Evolutionary conservation across 2,888 invertebrate genomes (phyloP), one percentile per base, ranked within the genome.

Genomic region (Agrochola litura): DNA sequence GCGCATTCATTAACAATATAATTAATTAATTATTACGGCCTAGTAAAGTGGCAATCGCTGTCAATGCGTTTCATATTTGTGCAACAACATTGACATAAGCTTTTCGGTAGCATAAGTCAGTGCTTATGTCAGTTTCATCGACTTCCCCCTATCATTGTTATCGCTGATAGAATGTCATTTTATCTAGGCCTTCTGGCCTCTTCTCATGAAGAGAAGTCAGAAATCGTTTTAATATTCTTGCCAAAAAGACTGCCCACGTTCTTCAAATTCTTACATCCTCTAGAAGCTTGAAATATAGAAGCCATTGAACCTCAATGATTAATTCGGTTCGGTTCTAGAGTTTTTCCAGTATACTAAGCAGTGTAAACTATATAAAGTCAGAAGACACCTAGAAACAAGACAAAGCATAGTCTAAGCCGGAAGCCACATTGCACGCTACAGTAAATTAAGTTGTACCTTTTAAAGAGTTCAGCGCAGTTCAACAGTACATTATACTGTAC

Each of bases 381-480:
- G 49, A 58, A 30, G n/a, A 49, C 69, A 60, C 56, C 30, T 68
- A 72, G 71, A 65, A 19, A 56, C 64, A 69, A 83, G 54, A 79
- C 73, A 79, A 79, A 71, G 82, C 58, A 12, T 22, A 60, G 52
- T 49, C 19, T 56, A 73, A 83, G 66, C 79, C 84, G 84, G 82
- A 83, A 76, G 54, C 65, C 76, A n/a, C 63, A 58, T 66, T 37
- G 56, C 75, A 68, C 75, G 71, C 82, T 67, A 68, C 79, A 67
- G 25, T 73, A 52, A n/a, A 69, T 69, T 30, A 70, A 80, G 71
- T 72, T 84, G 30, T 83, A 61, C 73, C 67, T 79, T 61, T 52
- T 56, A 30, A 60, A 76, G 82, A 81, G 82, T 82, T 82, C 82
- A 77, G 69, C 41, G 12, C 67, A 71, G 83, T 56, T 78, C 75